Conservation (phyloP, 2,797 vertebrate species). For the Mus caroli region DNA sequence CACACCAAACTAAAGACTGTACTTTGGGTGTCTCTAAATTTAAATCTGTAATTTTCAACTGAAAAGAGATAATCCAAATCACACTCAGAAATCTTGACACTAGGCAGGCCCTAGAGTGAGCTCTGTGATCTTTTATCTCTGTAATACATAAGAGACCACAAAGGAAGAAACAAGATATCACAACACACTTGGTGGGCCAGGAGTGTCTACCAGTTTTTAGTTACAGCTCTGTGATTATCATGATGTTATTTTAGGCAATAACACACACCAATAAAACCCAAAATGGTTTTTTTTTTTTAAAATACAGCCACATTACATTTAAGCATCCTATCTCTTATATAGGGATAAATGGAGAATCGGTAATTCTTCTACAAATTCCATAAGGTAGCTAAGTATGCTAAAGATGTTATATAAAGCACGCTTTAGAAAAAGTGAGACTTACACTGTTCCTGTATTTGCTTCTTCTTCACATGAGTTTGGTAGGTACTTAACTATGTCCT, state of each 20-base stretch:
- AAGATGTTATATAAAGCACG: not conserved
- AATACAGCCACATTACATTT: not conserved
- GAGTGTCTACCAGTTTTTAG: not conserved
- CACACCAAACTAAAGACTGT: not conserved
- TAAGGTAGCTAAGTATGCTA: not conserved
- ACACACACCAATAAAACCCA: not conserved
- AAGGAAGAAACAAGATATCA: not conserved
- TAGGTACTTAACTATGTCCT: not conserved
- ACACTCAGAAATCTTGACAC: not conserved
- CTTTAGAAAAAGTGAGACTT: not conserved
- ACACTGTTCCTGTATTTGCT: not conserved
- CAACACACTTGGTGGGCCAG: not conserved
- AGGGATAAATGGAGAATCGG: not conserved
- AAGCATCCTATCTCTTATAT: not conserved
- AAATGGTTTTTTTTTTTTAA: not conserved
- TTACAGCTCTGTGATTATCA: not conserved
- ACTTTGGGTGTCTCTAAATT: not conserved
- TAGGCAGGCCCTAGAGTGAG: not conserved
- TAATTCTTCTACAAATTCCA: not conserved
- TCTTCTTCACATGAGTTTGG: not conserved
- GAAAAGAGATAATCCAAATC: not conserved
- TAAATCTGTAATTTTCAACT: not conserved
- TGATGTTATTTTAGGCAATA: not conserved
- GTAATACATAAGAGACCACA: not conserved
- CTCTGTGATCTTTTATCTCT: not conserved